Evolutionary conservation across 2,113 vertebrate genomes (phyloP), one percentile per base, ranked within the genome.

Genomic region (Bubalus kerabau): DNA sequence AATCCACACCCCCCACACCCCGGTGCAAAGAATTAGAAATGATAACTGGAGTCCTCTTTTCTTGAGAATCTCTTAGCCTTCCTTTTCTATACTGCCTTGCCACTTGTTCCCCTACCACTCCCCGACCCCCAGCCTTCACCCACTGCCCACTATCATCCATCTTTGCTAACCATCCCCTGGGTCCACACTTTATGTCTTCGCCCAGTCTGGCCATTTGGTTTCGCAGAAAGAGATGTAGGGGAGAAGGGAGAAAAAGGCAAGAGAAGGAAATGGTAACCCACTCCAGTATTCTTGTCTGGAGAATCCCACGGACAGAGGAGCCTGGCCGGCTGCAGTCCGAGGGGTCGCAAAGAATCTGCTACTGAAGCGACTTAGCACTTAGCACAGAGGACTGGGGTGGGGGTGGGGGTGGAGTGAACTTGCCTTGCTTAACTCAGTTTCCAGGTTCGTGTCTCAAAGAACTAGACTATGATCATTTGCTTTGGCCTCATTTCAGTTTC

Each of bases 71-170:
- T 32, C n/a, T 14, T 36, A 2, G 81, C 30, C 7, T 84, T 19
- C 24, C 14, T 46, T 76, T 24, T 10, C 40, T 28, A 36, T 24
- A 7, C 83, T 13, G n/a, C 26, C 82, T 74, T 56, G 19, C 52
- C 4, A 0, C 67, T 54, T 30, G 36, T 24, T 74, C 43, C 46
- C 17, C 21, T 11, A 12, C 10, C 6, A 6, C 5, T 8, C 15
- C 28, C 24, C 17, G 2, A n/a, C 60, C 17, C n/a, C 71, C 16
- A 36, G 5, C 54, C n/a, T 19, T 7, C 40, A 3, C 6, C 71
- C 28, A 12, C 3, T 0, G 28, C 26, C 6, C 24, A 4, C 43
- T 36, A 4, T 2, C 43, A 3, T 28, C 19, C 15, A 23, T 56
- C 74, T 30, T 2, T 11, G 3, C 6, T 30, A 59, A 13, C n/a